Evolutionary conservation across 2,888 invertebrate species (phyloP).

Genomic region (Cryptus armator): DNA sequence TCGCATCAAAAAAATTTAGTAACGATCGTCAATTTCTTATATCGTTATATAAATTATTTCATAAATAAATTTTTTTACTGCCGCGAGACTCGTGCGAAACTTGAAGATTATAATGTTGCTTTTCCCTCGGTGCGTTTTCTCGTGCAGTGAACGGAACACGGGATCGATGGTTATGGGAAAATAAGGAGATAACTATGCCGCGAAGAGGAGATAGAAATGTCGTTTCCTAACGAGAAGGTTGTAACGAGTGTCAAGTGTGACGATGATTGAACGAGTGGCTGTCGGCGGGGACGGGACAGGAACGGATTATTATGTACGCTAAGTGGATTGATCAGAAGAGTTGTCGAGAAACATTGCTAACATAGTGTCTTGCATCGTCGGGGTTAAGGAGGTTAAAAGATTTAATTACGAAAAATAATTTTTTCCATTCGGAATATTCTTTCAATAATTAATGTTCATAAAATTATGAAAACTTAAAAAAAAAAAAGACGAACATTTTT

Average conservation of each 20-base stretch:
- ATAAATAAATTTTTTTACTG: too few species aligned
- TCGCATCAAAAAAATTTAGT: background rate
- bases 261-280: conserved; percentile 64
- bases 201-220: conserved; percentile 61
- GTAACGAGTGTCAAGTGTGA: conserved; percentile 66
- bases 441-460: background rate
- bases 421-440: conserved; percentile 3
- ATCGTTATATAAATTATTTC: too few species aligned
- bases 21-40: too few species aligned
- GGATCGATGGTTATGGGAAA: conserved; percentile 46
- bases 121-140: conserved; percentile 10
- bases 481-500: too few species aligned
- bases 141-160: background rate
- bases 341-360: conserved; percentile 21
- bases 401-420: background rate
- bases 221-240: conserved; percentile 56
- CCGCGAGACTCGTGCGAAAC: background rate
- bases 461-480: background rate
- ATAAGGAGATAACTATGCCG: conserved; percentile 34
- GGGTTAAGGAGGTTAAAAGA: background rate
- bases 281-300: conserved; percentile 34
- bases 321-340: conserved; percentile 52
- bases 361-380: background rate
- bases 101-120: background rate
- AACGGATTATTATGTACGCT: conserved; percentile 48